These are phyloP conservation scores for Xylophagus ater DNA, from an alignment of 2,888 invertebrate genomes.

Conservation along the genomic window DNA sequence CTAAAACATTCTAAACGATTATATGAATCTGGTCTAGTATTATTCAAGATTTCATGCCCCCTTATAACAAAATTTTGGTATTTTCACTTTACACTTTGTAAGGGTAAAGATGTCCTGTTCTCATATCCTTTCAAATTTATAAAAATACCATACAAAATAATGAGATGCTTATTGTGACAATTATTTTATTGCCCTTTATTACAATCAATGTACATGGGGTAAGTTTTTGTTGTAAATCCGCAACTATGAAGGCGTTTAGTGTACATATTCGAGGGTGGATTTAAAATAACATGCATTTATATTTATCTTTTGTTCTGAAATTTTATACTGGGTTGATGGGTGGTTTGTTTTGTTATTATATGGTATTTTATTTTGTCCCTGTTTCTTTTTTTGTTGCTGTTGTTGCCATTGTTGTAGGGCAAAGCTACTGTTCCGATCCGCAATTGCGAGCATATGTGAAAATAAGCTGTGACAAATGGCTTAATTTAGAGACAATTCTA, in stretches of 20 bases:
- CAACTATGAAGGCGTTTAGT: conserved; percentile 3
- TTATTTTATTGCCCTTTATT: conserved; percentile 32
- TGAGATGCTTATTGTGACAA: conserved; percentile 41
- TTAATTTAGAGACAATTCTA: conserved; percentile 30
- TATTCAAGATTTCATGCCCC: too few species aligned
- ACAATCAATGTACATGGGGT: conserved; percentile 11
- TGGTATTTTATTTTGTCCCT: conserved; percentile 11
- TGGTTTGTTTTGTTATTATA: conserved; percentile 32
- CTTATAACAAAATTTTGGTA: too few species aligned
- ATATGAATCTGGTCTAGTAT: too few species aligned
- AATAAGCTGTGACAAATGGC: conserved; percentile 41
- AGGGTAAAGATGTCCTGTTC: too few species aligned
- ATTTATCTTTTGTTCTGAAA: conserved; percentile 15
- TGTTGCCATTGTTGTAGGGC: background rate
- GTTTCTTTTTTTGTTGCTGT: conserved; percentile 5
- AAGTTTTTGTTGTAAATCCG: conserved; percentile 1
- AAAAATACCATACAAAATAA: conserved; percentile 32
- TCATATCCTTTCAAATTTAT: too few species aligned
- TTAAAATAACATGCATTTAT: conserved; percentile 4
- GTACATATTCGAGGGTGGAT: background rate
- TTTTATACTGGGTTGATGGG: conserved; percentile 34
- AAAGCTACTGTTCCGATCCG: conserved; percentile 4
- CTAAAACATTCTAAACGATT: too few species aligned
- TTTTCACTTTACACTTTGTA: too few species aligned
- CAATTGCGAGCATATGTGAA: conserved; percentile 36